Conservation (phyloP, 2,888 invertebrate species). For the Amphimallon solstitiale region DNA sequence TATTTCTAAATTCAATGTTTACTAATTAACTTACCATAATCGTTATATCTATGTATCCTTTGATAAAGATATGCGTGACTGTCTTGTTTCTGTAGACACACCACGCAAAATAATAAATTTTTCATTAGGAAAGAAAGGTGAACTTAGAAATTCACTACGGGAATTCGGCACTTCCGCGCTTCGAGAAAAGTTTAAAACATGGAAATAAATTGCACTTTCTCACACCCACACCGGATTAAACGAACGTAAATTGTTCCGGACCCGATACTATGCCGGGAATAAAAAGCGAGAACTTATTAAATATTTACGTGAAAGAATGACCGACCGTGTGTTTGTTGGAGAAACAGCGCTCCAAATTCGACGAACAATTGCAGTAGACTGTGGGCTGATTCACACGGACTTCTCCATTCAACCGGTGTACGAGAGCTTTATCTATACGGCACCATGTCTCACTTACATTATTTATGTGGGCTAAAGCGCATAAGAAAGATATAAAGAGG, state of each 20-base stretch:
- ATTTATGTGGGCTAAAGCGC: conserved; percentile 29
- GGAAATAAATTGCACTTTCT: not conserved
- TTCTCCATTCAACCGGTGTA: conserved; percentile 25
- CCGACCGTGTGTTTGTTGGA: not conserved
- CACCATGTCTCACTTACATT: conserved; percentile 31
- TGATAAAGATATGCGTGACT: conserved; percentile 42
- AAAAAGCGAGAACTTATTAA: too few species aligned
- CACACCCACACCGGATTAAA: too few species aligned
- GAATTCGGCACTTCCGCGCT: not conserved
- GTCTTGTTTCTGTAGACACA: conserved; percentile 48
- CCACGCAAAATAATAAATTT: conserved; percentile 48
- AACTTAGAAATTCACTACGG: too few species aligned
- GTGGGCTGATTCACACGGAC: conserved; percentile 31
- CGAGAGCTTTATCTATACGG: conserved; percentile 24
- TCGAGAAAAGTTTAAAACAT: not conserved
- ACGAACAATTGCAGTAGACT: conserved; percentile 30
- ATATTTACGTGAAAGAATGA: not conserved
- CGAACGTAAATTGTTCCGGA: too few species aligned
- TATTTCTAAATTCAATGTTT: not conserved
- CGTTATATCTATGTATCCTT: conserved; percentile 35
- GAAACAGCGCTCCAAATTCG: conserved; percentile 32
- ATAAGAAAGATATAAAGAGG: conserved; percentile 26
- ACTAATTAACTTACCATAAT: conserved; percentile 33
- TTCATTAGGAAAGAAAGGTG: conserved; percentile 14
- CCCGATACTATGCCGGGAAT: too few species aligned